These are phyloP conservation scores for Ceuthmochares aereus DNA, from an alignment of 2,113 vertebrate species.

Conservation along the genomic window DNA sequence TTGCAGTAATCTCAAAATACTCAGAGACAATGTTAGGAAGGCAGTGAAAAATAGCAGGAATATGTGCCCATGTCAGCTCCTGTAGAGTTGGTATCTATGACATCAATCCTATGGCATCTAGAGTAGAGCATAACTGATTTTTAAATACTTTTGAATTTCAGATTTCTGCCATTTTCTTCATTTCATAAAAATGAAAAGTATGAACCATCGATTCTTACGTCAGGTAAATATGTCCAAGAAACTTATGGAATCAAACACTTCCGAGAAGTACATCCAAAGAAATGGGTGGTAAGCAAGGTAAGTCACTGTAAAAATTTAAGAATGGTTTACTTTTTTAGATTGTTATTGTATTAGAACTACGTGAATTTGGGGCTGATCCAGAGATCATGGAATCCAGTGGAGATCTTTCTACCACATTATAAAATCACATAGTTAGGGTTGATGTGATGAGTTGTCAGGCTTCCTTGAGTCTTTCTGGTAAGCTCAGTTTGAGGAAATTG, in stretches of 20 bases:
- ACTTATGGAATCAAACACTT: conserved; percentile 75
- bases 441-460: neutral
- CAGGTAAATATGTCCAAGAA: conserved; percentile 67
- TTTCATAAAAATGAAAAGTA: conserved; percentile 73
- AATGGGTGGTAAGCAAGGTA: conserved; percentile 81
- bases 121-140: neutral
- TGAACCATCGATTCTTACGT: conserved; percentile 67
- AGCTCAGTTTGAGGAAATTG: neutral
- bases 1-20: neutral
- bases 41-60: neutral
- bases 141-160: conserved; percentile 66
- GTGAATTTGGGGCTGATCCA: neutral
- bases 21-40: neutral
- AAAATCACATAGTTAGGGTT: neutral
- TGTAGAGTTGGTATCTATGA: neutral
- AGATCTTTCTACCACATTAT: neutral
- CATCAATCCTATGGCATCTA: neutral
- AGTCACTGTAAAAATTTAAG: neutral
- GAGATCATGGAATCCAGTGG: neutral
- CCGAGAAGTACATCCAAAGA: conserved; percentile 74
- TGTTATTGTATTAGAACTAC: neutral
- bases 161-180: conserved; percentile 83
- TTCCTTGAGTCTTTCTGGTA: neutral
- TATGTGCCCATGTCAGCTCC: neutral
- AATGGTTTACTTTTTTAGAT: neutral